Conservation (phyloP, 23 tunicate species). For the Phallusia fumigata region DNA sequence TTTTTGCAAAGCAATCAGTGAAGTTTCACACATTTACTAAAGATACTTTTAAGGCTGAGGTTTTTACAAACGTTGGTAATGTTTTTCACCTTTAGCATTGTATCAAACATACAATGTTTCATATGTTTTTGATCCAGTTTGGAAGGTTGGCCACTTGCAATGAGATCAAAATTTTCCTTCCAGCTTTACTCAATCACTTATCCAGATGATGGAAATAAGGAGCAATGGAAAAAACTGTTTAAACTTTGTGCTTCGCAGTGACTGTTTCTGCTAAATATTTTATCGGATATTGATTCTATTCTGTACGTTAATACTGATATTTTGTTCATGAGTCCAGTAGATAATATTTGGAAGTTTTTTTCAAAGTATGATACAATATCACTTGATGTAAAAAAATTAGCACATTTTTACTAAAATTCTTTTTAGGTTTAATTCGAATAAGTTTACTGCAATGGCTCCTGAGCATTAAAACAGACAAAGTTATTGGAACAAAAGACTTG, state of each 20-base stretch:
- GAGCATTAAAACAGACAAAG: constrained; percentile 57
- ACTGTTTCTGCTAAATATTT: constrained; percentile 59
- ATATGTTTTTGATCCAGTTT: background rate
- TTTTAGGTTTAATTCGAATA: constrained; percentile 62
- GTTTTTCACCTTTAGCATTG: background rate
- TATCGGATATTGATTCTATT: too few species aligned
- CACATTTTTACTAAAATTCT: background rate
- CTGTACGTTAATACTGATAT: constrained; percentile 92
- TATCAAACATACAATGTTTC: background rate
- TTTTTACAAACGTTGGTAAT: constrained; percentile 46
- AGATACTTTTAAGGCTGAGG: constrained; percentile 34
- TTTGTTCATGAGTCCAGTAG: constrained; percentile 63
- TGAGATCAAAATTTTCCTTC: constrained; percentile 32
- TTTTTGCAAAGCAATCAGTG: constrained; percentile 27
- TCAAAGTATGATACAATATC: constrained; percentile 17
- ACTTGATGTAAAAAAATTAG: background rate
- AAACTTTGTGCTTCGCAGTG: constrained; percentile 93
- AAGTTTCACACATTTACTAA: constrained; percentile 71
- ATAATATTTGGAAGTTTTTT: constrained; percentile 62
- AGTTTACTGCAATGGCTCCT: constrained; percentile 54
- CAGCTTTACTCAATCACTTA: constrained; percentile 47
- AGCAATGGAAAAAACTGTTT: constrained; percentile 77
- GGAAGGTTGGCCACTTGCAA: constrained; percentile 16
- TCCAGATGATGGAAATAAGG: constrained; percentile 68
- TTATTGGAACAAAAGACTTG: constrained; percentile 73